Base-by-base conservation (phyloP, 2,113 vertebrate genomes). In the Macheiramphus alcinus region DNA sequence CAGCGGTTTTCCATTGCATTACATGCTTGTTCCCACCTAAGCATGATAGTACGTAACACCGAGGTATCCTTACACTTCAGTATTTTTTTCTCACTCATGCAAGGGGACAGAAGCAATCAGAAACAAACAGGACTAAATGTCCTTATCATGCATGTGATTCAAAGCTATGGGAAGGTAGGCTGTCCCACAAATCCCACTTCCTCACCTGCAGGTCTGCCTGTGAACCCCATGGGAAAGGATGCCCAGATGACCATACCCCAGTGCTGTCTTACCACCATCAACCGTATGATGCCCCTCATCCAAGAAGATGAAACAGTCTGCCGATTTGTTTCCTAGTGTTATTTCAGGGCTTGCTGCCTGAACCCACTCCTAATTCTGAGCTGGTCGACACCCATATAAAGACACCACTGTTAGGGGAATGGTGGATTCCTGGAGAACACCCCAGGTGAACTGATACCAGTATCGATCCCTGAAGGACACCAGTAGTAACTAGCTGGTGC, bases 11-110 rank as follows among this genome's bases (percentile, higher is more conserved):
- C 11, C 38, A 45, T 43, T 11, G 2, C 10, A 29, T 72, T 75
- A 18, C 10, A 20, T 75, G 3, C 2, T 63, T 67, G 29, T 42
- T 84, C 55, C 31, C 21, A 36, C 50, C 53, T 62, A 72, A 86
- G 11, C 4, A n/a, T 62, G 25, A 36, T 2, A 74, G 6, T 27
- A 32, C 0, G 0, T 32, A 79, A 62, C 47, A 40, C 7, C 0
- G 0, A 88, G 7, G 5, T 50, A 47, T 71, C 36, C 20, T 52
- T 34, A 36, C 7, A 17, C 11, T 45, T 68, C 31, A 22, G 13
- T 34, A 11, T 4, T 18, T n/a, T 55, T 59, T 72, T 43, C 31
- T 52, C 26, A 42, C 16, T n/a, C 31, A 21, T 27, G 15, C 10
- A 71, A 42, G 32, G 13, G 21, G 16, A 45, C 8, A 47, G 32